These are phyloP conservation scores for Nasua narica DNA, from an alignment of 2,797 vertebrate species.

Conservation along the genomic window DNA sequence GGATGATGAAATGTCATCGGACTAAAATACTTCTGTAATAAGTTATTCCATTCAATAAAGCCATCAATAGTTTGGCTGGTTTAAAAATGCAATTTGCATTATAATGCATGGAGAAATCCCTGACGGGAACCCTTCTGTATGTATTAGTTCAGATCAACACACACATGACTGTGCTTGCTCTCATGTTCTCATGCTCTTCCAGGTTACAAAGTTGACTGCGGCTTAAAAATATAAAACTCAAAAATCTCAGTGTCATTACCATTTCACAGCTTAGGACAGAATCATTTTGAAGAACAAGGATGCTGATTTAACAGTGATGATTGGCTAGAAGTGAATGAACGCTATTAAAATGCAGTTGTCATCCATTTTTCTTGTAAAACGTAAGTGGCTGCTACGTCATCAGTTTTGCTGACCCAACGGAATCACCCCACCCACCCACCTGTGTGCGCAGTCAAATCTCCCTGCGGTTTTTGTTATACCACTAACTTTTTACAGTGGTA, in stretches of 20 bases:
- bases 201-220: background rate
- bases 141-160: conserved; percentile 66
- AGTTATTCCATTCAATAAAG: conserved; percentile 81
- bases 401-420: background rate
- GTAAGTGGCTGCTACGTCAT: background rate
- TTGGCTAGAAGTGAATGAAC: background rate
- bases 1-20: conserved; percentile 78
- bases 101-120: conserved; percentile 67
- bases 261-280: background rate
- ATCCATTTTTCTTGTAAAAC: background rate
- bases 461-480: background rate
- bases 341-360: background rate
- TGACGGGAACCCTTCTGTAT: conserved; percentile 62
- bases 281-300: background rate
- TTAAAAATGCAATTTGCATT: conserved; percentile 78
- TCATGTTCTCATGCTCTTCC: background rate
- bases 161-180: background rate
- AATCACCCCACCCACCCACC: background rate
- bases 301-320: background rate
- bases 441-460: background rate
- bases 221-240: conserved; percentile 37
- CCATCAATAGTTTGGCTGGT: conserved; percentile 73
- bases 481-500: background rate
- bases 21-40: conserved; percentile 78
- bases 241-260: background rate